Evolutionary conservation across 2,113 vertebrate genomes (phyloP).

Genomic region (Speoplatyrhinus poulsoni): DNA sequence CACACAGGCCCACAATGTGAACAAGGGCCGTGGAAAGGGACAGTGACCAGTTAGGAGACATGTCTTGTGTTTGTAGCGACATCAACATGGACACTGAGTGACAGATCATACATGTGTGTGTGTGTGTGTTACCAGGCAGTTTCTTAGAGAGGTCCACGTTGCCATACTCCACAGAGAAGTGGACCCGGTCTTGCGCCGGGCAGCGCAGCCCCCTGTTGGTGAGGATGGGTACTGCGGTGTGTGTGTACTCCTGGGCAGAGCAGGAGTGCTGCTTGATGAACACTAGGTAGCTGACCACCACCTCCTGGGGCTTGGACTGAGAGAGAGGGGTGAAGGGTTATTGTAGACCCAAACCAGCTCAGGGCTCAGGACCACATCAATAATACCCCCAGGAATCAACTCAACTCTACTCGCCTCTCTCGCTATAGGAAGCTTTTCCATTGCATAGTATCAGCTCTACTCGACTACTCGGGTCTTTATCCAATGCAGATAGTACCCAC

Average conservation of each 20-base stretch:
- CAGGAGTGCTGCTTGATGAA: conserved; percentile 78
- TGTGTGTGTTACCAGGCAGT: conserved; percentile 69
- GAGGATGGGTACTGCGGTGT: conserved; percentile 67
- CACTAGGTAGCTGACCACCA: conserved; percentile 77
- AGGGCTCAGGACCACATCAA: too few relatives aligned
- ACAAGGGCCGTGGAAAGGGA: too few relatives aligned
- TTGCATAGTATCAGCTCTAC: too few relatives aligned
- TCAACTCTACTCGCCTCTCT: too few relatives aligned
- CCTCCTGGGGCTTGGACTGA: conserved; percentile 67
- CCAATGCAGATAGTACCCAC: too few relatives aligned
- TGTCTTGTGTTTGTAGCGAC: background rate
- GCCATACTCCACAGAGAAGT: conserved; percentile 75
- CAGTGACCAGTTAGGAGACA: too few relatives aligned
- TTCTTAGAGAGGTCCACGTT: conserved; percentile 69
- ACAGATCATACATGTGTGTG: background rate
- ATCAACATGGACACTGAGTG: background rate
- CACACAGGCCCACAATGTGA: background rate
- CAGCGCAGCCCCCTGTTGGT: conserved; percentile 74
- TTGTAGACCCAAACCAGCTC: background rate
- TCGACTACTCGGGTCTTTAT: too few relatives aligned
- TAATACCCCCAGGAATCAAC: too few relatives aligned
- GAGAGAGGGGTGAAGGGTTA: background rate
- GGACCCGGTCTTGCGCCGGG: conserved; percentile 60
- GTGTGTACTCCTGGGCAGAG: conserved; percentile 56
- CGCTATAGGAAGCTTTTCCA: too few relatives aligned